Evolutionary conservation across 64 coral and sea anemone genomes (phyloP).

Genomic region (Orbicella faveolata): DNA sequence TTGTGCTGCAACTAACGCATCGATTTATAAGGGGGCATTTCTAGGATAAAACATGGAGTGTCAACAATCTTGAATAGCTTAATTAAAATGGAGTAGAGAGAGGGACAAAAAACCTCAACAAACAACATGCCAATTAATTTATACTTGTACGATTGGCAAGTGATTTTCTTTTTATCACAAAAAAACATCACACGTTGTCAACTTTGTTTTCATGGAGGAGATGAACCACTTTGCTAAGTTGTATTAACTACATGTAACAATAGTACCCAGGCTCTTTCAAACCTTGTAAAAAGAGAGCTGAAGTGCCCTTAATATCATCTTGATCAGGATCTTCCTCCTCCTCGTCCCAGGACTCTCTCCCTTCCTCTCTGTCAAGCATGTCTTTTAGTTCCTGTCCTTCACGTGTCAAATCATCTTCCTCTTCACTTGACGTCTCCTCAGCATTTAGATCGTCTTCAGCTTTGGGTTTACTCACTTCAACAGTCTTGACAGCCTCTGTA

Average conservation of each 20-base stretch:
- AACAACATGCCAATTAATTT: no score
- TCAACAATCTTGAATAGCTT: no score
- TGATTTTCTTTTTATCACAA: neutral
- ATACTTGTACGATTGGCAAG: no score
- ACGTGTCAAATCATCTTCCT: slow-evolving; percentile 88
- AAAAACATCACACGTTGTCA: neutral
- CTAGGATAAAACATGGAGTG: no score
- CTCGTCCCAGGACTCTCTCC: slow-evolving; percentile 63
- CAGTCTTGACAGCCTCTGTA: slow-evolving; percentile 47
- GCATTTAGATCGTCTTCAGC: slow-evolving; percentile 92
- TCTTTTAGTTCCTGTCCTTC: slow-evolving; percentile 87
- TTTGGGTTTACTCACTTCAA: slow-evolving; percentile 70
- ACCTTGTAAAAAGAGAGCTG: slow-evolving; percentile 93
- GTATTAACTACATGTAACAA: no score
- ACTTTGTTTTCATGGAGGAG: neutral
- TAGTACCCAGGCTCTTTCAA: neutral
- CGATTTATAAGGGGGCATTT: no score
- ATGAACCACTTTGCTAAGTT: no score
- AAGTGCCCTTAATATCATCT: slow-evolving; percentile 85
- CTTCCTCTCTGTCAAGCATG: slow-evolving; percentile 80
- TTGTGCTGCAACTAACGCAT: no score
- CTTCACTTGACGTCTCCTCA: slow-evolving; percentile 85
- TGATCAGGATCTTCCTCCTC: slow-evolving; percentile 83
- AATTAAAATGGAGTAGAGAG: no score
- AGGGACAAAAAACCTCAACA: no score